Evolutionary conservation across 2,888 invertebrate genomes (phyloP).

Genomic region (Rhagonycha lutea): DNA sequence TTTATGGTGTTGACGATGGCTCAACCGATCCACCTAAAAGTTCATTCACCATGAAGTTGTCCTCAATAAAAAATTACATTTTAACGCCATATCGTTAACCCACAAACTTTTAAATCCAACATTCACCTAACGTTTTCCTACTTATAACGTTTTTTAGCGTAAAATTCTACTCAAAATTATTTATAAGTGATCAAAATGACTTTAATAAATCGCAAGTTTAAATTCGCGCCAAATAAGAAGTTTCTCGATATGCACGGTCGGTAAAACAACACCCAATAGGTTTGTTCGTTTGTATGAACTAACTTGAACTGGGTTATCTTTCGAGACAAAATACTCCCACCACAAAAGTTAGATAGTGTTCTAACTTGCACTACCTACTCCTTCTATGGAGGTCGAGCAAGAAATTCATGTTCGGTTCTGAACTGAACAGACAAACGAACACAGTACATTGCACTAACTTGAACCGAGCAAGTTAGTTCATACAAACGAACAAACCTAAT

Average conservation of each 20-base stretch:
- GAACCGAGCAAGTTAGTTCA: no score
- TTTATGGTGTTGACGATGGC: slow-evolving; percentile 53
- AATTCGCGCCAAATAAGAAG: neutral
- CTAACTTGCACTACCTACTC: no score
- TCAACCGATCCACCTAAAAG: slow-evolving; percentile 43
- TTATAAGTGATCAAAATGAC: no score
- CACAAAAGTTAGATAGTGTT: no score
- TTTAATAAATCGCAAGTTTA: neutral
- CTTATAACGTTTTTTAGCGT: neutral
- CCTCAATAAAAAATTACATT: slow-evolving; percentile 1
- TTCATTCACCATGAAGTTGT: slow-evolving; percentile 33
- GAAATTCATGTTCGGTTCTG: no score
- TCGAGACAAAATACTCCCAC: no score
- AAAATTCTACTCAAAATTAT: neutral
- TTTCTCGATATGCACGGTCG: neutral
- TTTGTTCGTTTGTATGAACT: no score
- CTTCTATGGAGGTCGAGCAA: no score
- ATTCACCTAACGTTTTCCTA: neutral
- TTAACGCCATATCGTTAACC: neutral
- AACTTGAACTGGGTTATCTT: no score
- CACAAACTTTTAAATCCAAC: neutral
- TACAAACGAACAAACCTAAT: no score
- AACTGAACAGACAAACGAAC: no score
- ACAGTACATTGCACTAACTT: no score
- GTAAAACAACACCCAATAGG: neutral